A percentile compares a stretch with the other conserved stretches of the same genome.
These are phyloP conservation scores for Enoplosus armatus DNA, from an alignment of 2,797 vertebrate genomes.

Conservation along the genomic window DNA sequence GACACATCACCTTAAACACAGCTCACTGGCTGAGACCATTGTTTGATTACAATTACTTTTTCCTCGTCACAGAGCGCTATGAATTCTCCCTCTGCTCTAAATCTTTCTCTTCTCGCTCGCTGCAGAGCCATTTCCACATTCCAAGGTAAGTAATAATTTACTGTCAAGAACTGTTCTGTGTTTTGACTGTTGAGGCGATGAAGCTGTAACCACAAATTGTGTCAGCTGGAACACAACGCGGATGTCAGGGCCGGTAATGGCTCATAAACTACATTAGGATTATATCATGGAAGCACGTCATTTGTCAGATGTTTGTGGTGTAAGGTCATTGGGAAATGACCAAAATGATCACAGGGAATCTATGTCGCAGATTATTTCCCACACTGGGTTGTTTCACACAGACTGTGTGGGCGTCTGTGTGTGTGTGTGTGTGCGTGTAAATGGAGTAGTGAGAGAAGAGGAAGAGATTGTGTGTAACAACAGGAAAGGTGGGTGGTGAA, in stretches of 20 bases:
- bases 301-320: slow-evolving; percentile 66
- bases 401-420: not conserved
- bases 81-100: slow-evolving; percentile 39
- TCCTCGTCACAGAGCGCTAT: slow-evolving; percentile 6
- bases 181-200: slow-evolving; percentile 66
- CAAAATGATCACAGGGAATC: slow-evolving; percentile 57
- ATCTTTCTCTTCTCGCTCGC: slow-evolving; percentile 36
- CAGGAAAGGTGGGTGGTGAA: slow-evolving; percentile 50
- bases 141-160: slow-evolving; percentile 60
- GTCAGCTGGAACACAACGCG: slow-evolving; percentile 52
- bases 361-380: slow-evolving; percentile 53
- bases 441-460: slow-evolving; percentile 43
- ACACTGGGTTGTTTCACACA: slow-evolving; percentile 23
- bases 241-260: slow-evolving; percentile 63
- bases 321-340: slow-evolving; percentile 63
- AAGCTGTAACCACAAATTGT: slow-evolving; percentile 69
- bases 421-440: slow-evolving; percentile 28
- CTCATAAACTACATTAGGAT: slow-evolving; percentile 55
- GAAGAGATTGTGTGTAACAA: slow-evolving; percentile 49
- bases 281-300: slow-evolving; percentile 45
- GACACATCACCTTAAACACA: slow-evolving; percentile 43
- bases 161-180: slow-evolving; percentile 61
- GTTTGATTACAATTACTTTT: slow-evolving; percentile 47
- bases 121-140: slow-evolving; percentile 43
- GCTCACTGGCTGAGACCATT: slow-evolving; percentile 25